Base-by-base conservation (phyloP, 2,113 vertebrate genomes). In the Scolopax mira region DNA sequence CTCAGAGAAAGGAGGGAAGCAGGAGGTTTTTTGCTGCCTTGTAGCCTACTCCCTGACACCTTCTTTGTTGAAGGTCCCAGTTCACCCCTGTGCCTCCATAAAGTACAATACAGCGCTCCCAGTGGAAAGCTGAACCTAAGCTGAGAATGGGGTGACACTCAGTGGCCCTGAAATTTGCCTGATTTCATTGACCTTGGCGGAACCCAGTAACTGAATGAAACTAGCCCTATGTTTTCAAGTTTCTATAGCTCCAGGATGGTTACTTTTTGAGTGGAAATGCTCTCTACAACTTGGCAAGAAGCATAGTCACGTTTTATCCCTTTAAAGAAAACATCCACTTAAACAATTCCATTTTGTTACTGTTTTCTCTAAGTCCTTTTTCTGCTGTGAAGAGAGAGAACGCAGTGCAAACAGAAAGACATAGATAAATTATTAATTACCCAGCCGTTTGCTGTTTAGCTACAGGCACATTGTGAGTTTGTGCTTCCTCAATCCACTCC, bases 361-460 rank as follows among this genome's bases (percentile, higher is more conserved):
- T 70, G 16, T 93, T 90, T 93, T 85, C 46, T 83, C 33, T 51
- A 60, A 69, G 46, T 51, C 46, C 13, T 95, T 18, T 42, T 79
- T 91, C 41, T 62, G n/a, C 23, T 82, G 9, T 77, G 61, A 73
- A 79, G 54, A 93, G 18, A 78, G 42, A 77, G 13, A 91, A 52
- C 1, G 2, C 16, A 66, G 18, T 64, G 22, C 25, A 88, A 92
- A 57, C 35, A 82, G 54, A 74, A 9, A 93, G 44, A 46, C 15
- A 42, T 2, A 66, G 41, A 54, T 66, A 89, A 89, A 94, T 90
- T 89, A 70, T 89, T 93, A 75, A 89, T 85, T 91, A 88, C 35
- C 15, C n/a, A 62, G 30, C 12, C 8, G 3, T 77, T 88, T 87
- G 11, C 33, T 66, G 9, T 77, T 85, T 83, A 82, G 37, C 46